Evolutionary conservation across 2,797 vertebrate species (phyloP).

Genomic region (Thunnus albacares): DNA sequence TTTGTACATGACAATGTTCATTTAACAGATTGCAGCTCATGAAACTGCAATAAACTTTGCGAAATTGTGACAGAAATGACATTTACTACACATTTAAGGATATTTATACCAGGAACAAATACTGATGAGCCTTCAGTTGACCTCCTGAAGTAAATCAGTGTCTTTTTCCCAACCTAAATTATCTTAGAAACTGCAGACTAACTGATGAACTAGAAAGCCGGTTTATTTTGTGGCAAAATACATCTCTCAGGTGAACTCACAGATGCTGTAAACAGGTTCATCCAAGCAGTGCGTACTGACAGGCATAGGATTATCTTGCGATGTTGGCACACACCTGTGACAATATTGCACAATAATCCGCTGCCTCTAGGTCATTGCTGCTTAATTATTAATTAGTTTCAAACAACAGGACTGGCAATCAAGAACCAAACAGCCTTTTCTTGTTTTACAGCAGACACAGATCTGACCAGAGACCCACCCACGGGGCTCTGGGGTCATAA

Average conservation of each 20-base stretch:
- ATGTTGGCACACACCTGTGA: slow-evolving; percentile 77
- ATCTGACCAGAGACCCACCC: slow-evolving; percentile 41
- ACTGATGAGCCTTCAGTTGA: neutral
- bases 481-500: slow-evolving; percentile 61
- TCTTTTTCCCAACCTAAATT: slow-evolving; percentile 1
- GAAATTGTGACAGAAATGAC: neutral
- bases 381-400: slow-evolving; percentile 71
- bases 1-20: neutral
- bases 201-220: slow-evolving; percentile 11
- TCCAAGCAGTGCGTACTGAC: slow-evolving; percentile 66
- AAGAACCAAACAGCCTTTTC: slow-evolving; percentile 26
- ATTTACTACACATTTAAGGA: neutral
- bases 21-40: slow-evolving; percentile 5
- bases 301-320: slow-evolving; percentile 72
- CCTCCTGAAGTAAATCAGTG: neutral
- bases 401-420: slow-evolving; percentile 46
- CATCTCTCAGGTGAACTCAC: slow-evolving; percentile 55
- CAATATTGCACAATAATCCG: slow-evolving; percentile 76
- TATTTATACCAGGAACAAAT: neutral
- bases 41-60: neutral
- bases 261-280: slow-evolving; percentile 75
- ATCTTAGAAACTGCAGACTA: slow-evolving; percentile 11
- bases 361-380: slow-evolving; percentile 62
- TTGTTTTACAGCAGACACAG: slow-evolving; percentile 33
- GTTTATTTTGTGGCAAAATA: slow-evolving; percentile 45